Evolutionary conservation across 2,113 vertebrate genomes (phyloP).

Genomic region (Arvicanthis niloticus): DNA sequence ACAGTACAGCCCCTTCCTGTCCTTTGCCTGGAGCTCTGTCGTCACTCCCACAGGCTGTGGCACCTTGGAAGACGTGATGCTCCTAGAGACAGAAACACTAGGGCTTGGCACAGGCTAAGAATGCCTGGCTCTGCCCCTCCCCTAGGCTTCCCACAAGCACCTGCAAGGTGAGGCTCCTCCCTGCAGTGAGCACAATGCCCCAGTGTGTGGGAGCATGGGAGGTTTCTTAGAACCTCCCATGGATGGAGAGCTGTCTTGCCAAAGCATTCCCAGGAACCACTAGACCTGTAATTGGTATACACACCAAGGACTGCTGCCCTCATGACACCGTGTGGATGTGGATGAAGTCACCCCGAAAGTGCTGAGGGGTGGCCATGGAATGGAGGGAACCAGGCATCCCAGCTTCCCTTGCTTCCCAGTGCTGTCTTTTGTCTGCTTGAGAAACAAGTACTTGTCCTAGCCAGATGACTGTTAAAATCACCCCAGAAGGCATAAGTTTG

Average conservation of each 20-base stretch:
- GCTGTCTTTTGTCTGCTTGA: background rate
- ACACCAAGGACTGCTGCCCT: background rate
- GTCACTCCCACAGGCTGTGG: background rate
- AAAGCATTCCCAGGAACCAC: background rate
- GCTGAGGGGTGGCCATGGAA: background rate
- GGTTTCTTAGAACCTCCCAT: background rate
- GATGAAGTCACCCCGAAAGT: background rate
- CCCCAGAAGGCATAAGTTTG: background rate
- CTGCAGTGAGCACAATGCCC: fast-evolving
- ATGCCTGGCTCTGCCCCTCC: background rate
- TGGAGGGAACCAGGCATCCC: background rate
- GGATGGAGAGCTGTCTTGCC: background rate
- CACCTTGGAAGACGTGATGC: background rate
- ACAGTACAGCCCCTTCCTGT: fast-evolving
- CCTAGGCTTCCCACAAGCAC: background rate
- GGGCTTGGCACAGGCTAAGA: background rate
- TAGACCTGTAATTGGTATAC: background rate
- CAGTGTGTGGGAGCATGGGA: background rate
- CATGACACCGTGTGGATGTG: background rate
- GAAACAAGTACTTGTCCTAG: background rate
- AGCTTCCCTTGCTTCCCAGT: background rate
- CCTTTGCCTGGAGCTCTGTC: background rate
- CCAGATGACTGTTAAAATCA: background rate
- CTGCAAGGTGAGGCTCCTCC: background rate
- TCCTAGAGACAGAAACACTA: background rate